phyloP scores from a whole-genome alignment of 92 coral and sea anemone genomes.

The Metridium senile region DNA sequence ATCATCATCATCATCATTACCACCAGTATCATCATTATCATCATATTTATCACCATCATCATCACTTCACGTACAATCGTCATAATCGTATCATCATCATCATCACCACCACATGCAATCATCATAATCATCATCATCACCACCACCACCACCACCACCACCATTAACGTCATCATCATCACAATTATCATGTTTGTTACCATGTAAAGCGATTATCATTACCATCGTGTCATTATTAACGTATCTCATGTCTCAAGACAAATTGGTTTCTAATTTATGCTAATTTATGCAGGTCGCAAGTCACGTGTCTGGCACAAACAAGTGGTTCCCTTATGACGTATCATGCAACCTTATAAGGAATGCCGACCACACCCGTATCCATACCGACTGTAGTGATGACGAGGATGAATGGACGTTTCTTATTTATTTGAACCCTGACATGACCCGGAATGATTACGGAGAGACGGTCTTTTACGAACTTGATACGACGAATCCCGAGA shows the following conservation, averaged over 20 bases:
- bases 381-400: conserved; percentile 65
- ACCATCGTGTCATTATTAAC: not conserved
- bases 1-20: too few species aligned
- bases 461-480: conserved; percentile 95
- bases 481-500: conserved; percentile 83
- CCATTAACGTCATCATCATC: not conserved
- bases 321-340: conserved; percentile 98
- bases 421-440: conserved; percentile 84
- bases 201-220: not conserved
- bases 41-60: too few species aligned
- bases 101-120: conserved; percentile 2
- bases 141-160: not conserved
- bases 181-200: not conserved
- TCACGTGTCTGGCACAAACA: conserved; percentile 67
- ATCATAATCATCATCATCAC: not conserved
- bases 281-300: conserved; percentile 65
- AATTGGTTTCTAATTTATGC: not conserved
- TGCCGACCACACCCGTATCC: conserved; percentile 96
- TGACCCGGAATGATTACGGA: conserved; percentile 96
- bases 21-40: too few species aligned
- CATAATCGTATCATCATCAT: not conserved
- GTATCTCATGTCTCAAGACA: not conserved
- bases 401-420: conserved; percentile 99
- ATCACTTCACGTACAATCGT: not conserved
- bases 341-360: conserved; percentile 95